phyloP scores from a whole-genome alignment of 1,140 invertebrate genomes.

The Drosophila sturtevanti region DNA sequence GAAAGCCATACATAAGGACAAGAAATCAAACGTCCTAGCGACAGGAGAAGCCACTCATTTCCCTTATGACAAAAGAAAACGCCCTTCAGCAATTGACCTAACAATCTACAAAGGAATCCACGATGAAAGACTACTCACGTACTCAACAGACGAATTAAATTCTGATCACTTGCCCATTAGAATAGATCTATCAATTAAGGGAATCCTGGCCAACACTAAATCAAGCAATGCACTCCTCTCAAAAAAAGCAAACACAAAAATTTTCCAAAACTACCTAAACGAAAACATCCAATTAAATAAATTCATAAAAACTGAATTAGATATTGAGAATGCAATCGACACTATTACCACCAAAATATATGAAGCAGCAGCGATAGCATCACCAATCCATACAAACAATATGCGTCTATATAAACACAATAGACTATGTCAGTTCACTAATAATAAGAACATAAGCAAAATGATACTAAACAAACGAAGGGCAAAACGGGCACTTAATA shows the following conservation, averaged over 20 bases:
- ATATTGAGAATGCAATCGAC: slow-evolving; percentile 7
- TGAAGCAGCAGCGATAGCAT: neutral
- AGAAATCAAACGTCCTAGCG: neutral
- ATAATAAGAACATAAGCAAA: too few relatives aligned
- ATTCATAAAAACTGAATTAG: neutral
- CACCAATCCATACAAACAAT: neutral
- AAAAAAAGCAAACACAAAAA: neutral
- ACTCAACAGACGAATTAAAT: neutral
- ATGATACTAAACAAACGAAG: too few relatives aligned
- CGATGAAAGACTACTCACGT: neutral
- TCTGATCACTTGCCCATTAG: slow-evolving; percentile 16
- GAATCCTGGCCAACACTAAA: neutral
- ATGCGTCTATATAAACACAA: too few relatives aligned
- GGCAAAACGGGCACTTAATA: too few relatives aligned
- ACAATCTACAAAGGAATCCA: neutral
- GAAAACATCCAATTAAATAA: neutral
- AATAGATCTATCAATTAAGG: too few relatives aligned
- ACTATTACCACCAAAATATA: neutral
- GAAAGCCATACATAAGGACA: neutral
- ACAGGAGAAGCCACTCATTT: slow-evolving; percentile 20
- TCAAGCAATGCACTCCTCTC: neutral
- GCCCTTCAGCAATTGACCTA: slow-evolving; percentile 21
- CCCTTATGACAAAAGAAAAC: slow-evolving; percentile 1
- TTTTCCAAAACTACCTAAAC: neutral
- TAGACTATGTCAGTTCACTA: too few relatives aligned